Base-by-base conservation (phyloP, 37 sponge, comb jelly and placozoan species). In the Tethya wilhelma region DNA sequence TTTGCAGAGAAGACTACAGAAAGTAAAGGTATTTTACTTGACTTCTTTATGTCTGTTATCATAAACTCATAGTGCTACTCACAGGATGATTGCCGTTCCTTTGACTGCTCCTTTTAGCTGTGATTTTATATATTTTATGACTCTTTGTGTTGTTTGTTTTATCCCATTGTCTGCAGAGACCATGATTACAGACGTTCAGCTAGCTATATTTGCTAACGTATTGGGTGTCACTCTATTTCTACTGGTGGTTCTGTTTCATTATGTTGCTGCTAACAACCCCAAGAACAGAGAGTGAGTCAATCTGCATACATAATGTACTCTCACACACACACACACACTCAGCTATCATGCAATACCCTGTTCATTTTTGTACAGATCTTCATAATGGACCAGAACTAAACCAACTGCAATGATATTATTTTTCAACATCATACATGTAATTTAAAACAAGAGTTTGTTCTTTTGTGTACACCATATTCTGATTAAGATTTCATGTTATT, bases 111-210 rank as follows among this genome's bases (percentile, higher is more conserved):
- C n/a, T n/a, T n/a, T n/a, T n/a, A n/a, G n/a, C n/a, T n/a, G n/a
- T n/a, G n/a, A n/a, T n/a, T n/a, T n/a, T n/a, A n/a, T n/a, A n/a
- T n/a, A n/a, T n/a, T n/a, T n/a, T n/a, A n/a, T n/a, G n/a, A n/a
- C n/a, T n/a, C n/a, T n/a, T n/a, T n/a, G n/a, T n/a, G n/a, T n/a
- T n/a, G n/a, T n/a, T n/a, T n/a, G n/a, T n/a, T n/a, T n/a, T n/a
- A n/a, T n/a, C n/a, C n/a, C 2, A 33, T 28, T 69, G 9, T 64
- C 20, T 38, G 46, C n/a, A 34, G 41, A 12, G 38, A 62, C 25
- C 30, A 96, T 96, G 97, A 90, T 96, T 42, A 74, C 94, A 6
- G 97, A 96, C 85, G 82, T 96, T 3, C 97, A 96, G 65, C 72
- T 96, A 43, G 95, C 97, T 0, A 82, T 96, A 49, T 96, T 96